A percentile compares a stretch with the other conserved stretches of the same genome.
These are phyloP conservation scores for Trachelus tabidus DNA, from an alignment of 2,888 invertebrate species.

Conservation along the genomic window DNA sequence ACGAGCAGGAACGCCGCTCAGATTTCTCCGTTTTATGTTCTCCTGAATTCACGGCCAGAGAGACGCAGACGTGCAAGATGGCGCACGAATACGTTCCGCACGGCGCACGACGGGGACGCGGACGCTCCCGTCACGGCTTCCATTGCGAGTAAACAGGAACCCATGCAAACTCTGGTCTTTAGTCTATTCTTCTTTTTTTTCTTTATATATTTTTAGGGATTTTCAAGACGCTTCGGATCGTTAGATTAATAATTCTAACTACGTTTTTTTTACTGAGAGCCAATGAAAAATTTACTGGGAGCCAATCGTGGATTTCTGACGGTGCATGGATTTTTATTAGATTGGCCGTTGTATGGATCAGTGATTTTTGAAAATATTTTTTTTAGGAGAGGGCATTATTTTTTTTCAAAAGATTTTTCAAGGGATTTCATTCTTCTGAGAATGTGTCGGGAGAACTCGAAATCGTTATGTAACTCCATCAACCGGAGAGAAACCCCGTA, in stretches of 20 bases:
- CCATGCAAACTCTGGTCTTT: background rate
- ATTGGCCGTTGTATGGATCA: background rate
- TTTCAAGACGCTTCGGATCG: background rate
- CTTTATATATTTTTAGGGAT: background rate
- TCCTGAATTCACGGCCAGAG: conserved; percentile 57
- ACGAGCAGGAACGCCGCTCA: background rate
- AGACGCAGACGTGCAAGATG: conserved; percentile 65
- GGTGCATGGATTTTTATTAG: background rate
- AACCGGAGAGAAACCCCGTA: background rate
- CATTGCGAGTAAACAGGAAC: conserved; percentile 13
- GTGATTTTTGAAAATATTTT: background rate
- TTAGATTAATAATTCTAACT: background rate
- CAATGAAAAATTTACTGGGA: background rate
- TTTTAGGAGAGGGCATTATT: background rate
- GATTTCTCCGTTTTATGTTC: conserved; percentile 34
- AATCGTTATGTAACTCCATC: background rate
- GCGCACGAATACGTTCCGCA: conserved; percentile 43
- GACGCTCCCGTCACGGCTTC: conserved; percentile 32
- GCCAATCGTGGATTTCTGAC: background rate
- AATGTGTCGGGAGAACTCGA: background rate
- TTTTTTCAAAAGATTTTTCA: background rate
- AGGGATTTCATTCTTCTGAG: background rate
- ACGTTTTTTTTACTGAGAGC: background rate
- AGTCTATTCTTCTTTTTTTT: background rate
- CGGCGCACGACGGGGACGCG: conserved; percentile 42